A percentile compares a stretch with the other conserved stretches of the same genome.
Conservation (phyloP, 2,113 vertebrate species). For the Sphyrna mokarran region DNA sequence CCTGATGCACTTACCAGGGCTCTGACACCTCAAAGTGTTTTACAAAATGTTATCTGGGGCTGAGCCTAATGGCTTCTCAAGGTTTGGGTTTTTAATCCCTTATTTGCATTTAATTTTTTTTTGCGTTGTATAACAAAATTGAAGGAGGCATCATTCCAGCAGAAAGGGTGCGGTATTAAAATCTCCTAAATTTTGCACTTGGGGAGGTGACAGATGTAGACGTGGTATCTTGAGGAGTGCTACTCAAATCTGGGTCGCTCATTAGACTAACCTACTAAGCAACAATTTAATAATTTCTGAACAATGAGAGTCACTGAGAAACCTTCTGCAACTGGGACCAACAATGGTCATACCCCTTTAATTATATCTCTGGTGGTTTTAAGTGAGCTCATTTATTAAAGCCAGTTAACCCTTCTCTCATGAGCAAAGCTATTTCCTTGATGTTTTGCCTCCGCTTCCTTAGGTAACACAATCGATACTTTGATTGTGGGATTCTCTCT, state of each 20-base stretch:
- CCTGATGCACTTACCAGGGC: too few relatives aligned
- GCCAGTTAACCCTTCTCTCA: neutral
- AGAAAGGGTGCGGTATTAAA: neutral
- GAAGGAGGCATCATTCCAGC: neutral
- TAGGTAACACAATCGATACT: neutral
- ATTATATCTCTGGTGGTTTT: neutral
- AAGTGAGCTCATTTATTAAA: neutral
- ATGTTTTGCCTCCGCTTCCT: neutral
- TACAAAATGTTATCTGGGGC: neutral
- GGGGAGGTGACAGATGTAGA: neutral
- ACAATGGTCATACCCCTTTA: neutral
- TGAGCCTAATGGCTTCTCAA: neutral
- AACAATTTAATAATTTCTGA: neutral
- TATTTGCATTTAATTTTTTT: neutral
- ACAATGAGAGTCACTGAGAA: neutral
- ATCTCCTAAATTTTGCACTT: neutral
- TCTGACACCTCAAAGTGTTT: neutral
- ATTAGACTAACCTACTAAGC: neutral
- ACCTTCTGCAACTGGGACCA: neutral
- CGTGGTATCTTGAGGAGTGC: neutral
- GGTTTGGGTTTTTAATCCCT: neutral
- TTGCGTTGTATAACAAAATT: neutral
- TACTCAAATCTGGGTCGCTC: neutral
- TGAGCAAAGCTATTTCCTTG: neutral
- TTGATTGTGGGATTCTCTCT: neutral